These are phyloP conservation scores for Archivesica marissinica DNA, from an alignment of 1,140 invertebrate species.

Conservation along the genomic window DNA sequence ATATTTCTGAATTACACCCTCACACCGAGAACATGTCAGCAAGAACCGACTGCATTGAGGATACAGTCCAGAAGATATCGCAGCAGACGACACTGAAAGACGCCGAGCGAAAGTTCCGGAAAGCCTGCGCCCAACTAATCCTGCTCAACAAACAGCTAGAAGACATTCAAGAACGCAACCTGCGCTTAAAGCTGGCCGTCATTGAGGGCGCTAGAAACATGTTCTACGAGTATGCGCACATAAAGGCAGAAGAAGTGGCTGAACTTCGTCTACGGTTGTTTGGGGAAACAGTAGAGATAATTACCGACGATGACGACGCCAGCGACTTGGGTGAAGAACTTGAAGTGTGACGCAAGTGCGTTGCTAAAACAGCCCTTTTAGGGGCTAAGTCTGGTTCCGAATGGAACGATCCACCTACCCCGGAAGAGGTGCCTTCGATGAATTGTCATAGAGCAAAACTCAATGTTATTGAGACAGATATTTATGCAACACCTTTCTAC, in stretches of 20 bases:
- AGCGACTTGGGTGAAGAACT: neutral
- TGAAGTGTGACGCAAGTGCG: neutral
- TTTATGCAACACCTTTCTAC: too few species aligned
- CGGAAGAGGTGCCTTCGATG: neutral
- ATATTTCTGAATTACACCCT: neutral
- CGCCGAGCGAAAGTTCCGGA: constrained; percentile 36
- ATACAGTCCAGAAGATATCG: neutral
- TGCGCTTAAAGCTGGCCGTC: constrained; percentile 49
- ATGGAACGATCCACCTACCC: neutral
- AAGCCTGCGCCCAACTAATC: constrained; percentile 11
- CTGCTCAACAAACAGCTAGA: constrained; percentile 39
- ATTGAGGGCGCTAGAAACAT: constrained; percentile 58
- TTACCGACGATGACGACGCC: constrained; percentile 11
- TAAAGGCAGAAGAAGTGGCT: constrained; percentile 43
- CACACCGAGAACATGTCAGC: neutral
- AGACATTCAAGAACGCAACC: constrained; percentile 35
- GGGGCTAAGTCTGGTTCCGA: neutral
- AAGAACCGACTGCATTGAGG: neutral
- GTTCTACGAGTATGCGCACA: constrained; percentile 58
- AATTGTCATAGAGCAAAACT: neutral
- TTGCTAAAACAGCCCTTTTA: constrained; percentile 11
- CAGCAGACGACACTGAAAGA: constrained; percentile 5
- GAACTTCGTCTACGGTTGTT: constrained; percentile 40
- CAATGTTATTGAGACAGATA: too few species aligned
- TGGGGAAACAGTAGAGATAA: constrained; percentile 20